These are phyloP conservation scores for Reticulitermes speratus DNA, from an alignment of 1,140 invertebrate genomes.

Conservation along the genomic window DNA sequence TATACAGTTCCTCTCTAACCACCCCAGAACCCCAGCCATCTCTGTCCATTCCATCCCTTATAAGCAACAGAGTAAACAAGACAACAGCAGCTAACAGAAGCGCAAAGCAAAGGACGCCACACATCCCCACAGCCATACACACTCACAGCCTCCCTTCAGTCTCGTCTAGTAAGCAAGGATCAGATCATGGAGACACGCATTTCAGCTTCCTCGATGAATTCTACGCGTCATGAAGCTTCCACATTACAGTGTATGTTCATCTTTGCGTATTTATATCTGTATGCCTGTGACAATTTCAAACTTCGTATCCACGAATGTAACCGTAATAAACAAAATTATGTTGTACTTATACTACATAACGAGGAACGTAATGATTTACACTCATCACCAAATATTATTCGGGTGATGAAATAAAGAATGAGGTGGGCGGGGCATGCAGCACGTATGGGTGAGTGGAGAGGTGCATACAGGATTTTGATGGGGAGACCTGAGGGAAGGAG, in stretches of 20 bases:
- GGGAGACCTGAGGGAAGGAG: no score
- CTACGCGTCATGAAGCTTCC: background rate
- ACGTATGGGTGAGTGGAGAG: no score
- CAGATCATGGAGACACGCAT: background rate
- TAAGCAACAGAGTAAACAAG: slow-evolving; percentile 13
- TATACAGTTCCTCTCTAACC: background rate
- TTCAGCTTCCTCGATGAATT: background rate
- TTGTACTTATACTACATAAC: no score
- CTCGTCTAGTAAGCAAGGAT: background rate
- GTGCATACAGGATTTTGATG: no score
- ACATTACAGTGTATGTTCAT: no score
- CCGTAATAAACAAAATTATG: background rate
- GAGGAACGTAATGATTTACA: no score
- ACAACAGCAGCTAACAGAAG: slow-evolving; percentile 18
- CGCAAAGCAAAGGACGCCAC: background rate
- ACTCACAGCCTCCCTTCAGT: background rate
- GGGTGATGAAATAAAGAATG: no score
- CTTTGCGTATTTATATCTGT: no score
- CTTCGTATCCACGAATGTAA: background rate
- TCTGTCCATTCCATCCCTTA: slow-evolving; percentile 6
- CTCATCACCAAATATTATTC: no score
- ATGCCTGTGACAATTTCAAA: no score
- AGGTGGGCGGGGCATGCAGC: no score
- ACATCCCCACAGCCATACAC: background rate
- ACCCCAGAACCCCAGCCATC: background rate